Base-by-base conservation (phyloP, 1,140 invertebrate genomes). In the Cydia pomonella region DNA sequence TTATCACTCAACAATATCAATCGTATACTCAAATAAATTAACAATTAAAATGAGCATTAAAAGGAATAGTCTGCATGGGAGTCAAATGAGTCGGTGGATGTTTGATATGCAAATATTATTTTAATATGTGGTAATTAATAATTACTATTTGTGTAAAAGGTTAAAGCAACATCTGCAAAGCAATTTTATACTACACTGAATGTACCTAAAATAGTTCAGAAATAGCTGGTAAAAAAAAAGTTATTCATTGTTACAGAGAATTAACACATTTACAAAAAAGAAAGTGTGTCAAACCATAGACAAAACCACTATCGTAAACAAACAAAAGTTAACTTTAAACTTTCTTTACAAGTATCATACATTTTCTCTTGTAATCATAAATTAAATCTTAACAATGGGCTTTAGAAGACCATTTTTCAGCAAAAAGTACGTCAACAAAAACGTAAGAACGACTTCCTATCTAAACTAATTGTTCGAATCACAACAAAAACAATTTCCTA, bases 221-320 rank as follows among this genome's bases (percentile, higher is more conserved):
- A 41, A 10, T 41, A 13, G 10, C 12, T 7, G 0, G 29, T 33
- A 7, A 33, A 33, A 5, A 33, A 38, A 10, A 9, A 33, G 29
- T 7, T 59, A 10, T n/a, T 59, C 9, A 18, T 3, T 21, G 21
- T 59, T 59, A n/a, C 53, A 59, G 23, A 59, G 53, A 59, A 59
- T 59, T 18, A 59, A 0, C 21, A 69, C 64, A 69, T 33, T 69
- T 69, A 38, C 41, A 29, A 69, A 38, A 41, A 69, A 69, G 64
- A 69, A 69, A 69, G 64, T 69, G 13, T 69, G 64, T 38, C 33
- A 69, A 38, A 69, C 64, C 64, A 38, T 38, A 38, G 33, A 38
- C 29, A 69, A 69, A 33, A 10, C 64, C 27, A 33, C n/a, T 21
- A 69, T 25, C 18, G 33, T 69, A 41, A 69, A 69, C 64, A 69